Percentiles rank a stretch among this genome's conserved stretches.
phyloP scores from a whole-genome alignment of 2,797 vertebrate species.

The Rhinophrynus dorsalis region DNA sequence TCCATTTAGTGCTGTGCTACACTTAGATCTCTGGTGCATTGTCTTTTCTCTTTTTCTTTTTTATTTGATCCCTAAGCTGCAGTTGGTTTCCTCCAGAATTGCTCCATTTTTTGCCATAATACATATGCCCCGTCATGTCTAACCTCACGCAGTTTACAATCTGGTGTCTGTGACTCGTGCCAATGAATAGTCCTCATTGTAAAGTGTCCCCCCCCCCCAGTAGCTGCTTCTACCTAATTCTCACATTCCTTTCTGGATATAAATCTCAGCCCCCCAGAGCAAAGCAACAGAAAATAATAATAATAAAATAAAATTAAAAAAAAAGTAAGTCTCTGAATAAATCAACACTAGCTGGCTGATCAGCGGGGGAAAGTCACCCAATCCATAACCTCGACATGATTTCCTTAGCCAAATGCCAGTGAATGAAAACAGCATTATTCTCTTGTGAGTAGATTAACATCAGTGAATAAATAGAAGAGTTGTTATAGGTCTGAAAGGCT shows the following conservation, averaged over 20 bases:
- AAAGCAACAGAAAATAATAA: slow-evolving; percentile 42
- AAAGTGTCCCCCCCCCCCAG: slow-evolving; percentile 54
- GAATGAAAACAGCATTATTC: slow-evolving; percentile 58
- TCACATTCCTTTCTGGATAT: slow-evolving; percentile 63
- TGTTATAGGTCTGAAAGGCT: slow-evolving; percentile 52
- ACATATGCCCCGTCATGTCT: too few relatives aligned
- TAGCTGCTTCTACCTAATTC: slow-evolving; percentile 54
- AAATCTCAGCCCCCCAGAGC: slow-evolving; percentile 61
- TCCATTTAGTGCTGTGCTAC: too few relatives aligned
- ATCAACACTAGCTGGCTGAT: slow-evolving; percentile 51
- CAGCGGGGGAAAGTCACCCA: slow-evolving; percentile 57
- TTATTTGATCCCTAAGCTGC: too few relatives aligned
- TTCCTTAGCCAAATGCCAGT: slow-evolving; percentile 55
- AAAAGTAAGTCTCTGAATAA: slow-evolving; percentile 58
- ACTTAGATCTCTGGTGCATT: too few relatives aligned
- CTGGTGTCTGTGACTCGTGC: slow-evolving; percentile 51
- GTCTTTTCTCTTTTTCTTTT: too few relatives aligned
- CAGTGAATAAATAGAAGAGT: slow-evolving; percentile 52
- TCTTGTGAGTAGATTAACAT: slow-evolving; percentile 55
- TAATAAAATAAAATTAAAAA: background rate
- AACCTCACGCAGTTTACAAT: slow-evolving; percentile 55
- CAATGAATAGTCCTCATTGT: slow-evolving; percentile 67
- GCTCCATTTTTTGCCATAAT: too few relatives aligned
- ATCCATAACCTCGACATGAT: slow-evolving; percentile 57
- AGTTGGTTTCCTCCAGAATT: too few relatives aligned